These are phyloP conservation scores for Didymodactylos carnosus DNA, from an alignment of 2,888 invertebrate genomes.

Conservation along the genomic window DNA sequence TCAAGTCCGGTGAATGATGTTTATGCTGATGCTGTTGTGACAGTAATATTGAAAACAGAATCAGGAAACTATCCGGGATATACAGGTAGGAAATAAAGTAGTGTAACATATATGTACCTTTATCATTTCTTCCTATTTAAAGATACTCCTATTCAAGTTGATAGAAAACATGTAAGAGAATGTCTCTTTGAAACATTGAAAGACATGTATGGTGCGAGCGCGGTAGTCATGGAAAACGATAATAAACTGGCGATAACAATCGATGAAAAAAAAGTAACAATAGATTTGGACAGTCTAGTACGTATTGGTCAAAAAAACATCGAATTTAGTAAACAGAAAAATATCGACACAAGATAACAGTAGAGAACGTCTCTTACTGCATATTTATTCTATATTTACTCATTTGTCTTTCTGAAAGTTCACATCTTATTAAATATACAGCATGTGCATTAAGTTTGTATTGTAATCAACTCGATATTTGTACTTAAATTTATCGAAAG, in stretches of 20 bases:
- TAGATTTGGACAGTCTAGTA: neutral
- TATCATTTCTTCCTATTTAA: neutral
- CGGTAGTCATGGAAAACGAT: neutral
- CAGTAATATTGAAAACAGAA: slow-evolving; percentile 65
- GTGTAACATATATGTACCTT: neutral
- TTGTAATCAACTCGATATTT: too few species aligned
- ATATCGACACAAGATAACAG: too few species aligned
- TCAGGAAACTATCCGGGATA: neutral
- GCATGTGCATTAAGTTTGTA: too few species aligned
- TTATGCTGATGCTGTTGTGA: slow-evolving; percentile 84
- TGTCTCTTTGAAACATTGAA: neutral
- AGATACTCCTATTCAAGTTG: neutral
- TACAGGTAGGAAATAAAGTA: neutral
- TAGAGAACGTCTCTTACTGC: too few species aligned
- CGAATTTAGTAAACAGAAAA: too few species aligned
- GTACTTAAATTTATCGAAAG: too few species aligned
- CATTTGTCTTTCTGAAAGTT: neutral
- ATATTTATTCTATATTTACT: too few species aligned
- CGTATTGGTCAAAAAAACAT: too few species aligned
- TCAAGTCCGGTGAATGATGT: slow-evolving; percentile 87
- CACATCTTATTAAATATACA: neutral
- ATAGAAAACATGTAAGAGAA: neutral
- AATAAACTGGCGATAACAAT: neutral
- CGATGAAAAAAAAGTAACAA: neutral
- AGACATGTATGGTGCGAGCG: neutral